Conservation (phyloP, 2,113 vertebrate genomes). For the Poeciliopsis prolifica region DNA sequence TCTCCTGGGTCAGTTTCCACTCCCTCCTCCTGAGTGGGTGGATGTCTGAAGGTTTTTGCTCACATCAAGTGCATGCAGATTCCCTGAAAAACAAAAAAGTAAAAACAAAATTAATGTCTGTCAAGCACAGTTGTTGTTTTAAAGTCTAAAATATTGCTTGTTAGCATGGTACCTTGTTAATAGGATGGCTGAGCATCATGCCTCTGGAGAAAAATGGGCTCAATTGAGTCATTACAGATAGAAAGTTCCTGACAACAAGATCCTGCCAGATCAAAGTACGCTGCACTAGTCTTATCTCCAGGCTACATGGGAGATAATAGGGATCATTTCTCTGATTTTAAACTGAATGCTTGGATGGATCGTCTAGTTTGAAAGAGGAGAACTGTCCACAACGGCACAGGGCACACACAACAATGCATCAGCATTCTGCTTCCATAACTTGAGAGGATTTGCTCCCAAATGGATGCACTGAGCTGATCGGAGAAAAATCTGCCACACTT, state of each 20-base stretch:
- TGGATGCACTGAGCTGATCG: conserved; percentile 4
- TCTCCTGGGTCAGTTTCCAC: conserved; percentile 18
- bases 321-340: conserved; percentile 21
- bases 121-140: conserved; percentile 8
- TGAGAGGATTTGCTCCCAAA: not conserved
- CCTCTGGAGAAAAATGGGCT: conserved; percentile 12
- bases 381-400: not conserved
- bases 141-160: conserved; percentile 6
- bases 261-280: conserved; percentile 24
- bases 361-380: not conserved
- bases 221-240: conserved; percentile 27
- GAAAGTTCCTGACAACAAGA: conserved; percentile 22
- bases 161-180: not conserved
- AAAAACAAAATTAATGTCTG: conserved; percentile 20
- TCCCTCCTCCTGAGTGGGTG: conserved; percentile 8
- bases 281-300: not conserved
- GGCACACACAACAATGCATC: conserved; percentile 7
- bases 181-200: conserved; percentile 7
- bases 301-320: conserved; percentile 9
- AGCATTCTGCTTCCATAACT: conserved; percentile 25
- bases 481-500: conserved; percentile 8
- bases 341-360: conserved; percentile 13
- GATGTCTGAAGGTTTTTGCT: conserved; percentile 6
- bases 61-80: not conserved
- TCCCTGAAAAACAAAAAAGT: not conserved